Evolutionary conservation across 1,140 invertebrate genomes (phyloP).

Genomic region (Trigoniulus corallinus): DNA sequence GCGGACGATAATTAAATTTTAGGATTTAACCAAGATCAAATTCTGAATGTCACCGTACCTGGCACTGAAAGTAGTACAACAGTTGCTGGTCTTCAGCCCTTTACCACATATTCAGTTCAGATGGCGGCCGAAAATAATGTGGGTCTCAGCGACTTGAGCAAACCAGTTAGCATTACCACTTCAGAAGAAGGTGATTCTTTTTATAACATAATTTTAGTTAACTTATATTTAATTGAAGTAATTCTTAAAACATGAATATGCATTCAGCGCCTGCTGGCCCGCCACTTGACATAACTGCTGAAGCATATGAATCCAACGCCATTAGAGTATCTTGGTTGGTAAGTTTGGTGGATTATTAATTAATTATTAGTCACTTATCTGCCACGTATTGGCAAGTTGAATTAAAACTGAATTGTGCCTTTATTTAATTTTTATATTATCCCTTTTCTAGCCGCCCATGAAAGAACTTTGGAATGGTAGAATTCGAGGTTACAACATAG

Average conservation of each 20-base stretch:
- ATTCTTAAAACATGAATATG: slow-evolving; percentile 7
- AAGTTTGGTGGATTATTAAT: neutral
- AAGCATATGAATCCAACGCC: slow-evolving; percentile 79
- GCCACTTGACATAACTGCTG: slow-evolving; percentile 54
- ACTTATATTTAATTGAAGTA: neutral
- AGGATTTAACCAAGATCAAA: no score
- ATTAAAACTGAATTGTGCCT: no score
- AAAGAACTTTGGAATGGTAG: slow-evolving; percentile 84
- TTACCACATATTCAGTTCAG: slow-evolving; percentile 23
- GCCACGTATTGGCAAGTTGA: no score
- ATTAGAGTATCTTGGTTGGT: slow-evolving; percentile 81
- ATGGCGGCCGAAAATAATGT: slow-evolving; percentile 28
- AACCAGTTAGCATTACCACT: slow-evolving; percentile 21
- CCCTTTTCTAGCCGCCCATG: slow-evolving; percentile 41
- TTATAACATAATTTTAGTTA: neutral
- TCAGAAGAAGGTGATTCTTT: slow-evolving; percentile 26
- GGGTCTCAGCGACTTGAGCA: slow-evolving; percentile 24
- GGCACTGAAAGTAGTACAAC: slow-evolving; percentile 14
- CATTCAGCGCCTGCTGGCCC: slow-evolving; percentile 29
- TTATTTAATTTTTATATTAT: neutral
- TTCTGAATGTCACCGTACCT: slow-evolving; percentile 11
- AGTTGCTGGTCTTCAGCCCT: slow-evolving; percentile 23
- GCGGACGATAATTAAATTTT: no score
- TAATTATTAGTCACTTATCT: neutral
- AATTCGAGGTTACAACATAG: slow-evolving; percentile 76